Conservation (phyloP, 2,888 invertebrate genomes). For the Drosophila koepferae region DNA sequence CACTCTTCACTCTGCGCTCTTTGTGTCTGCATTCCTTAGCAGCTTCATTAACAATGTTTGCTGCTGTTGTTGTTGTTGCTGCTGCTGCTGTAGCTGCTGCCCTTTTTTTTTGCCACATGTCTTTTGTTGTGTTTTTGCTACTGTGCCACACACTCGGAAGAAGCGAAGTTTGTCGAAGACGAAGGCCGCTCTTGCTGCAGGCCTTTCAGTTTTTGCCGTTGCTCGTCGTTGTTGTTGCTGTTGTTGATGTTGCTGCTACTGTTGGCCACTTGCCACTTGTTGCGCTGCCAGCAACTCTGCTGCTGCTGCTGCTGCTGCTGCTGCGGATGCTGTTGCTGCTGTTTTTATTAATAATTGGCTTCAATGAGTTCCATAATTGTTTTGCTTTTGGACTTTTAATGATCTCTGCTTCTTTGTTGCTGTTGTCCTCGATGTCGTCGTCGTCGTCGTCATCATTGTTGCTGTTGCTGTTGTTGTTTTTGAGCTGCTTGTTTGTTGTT, state of each 20-base stretch:
- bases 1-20: conserved; percentile 35
- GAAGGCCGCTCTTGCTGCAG: conserved; percentile 52
- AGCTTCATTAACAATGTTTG: conserved; percentile 79
- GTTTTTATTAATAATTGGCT: conserved; percentile 83
- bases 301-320: conserved; percentile 15
- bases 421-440: conserved; percentile 9
- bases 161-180: conserved; percentile 28
- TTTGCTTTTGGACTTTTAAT: conserved; percentile 81
- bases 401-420: conserved; percentile 66
- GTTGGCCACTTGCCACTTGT: conserved; percentile 70
- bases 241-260: conserved; percentile 20
- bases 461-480: conserved; percentile 28
- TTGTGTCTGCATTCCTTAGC: conserved; percentile 70
- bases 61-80: conserved; percentile 53
- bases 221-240: conserved; percentile 16
- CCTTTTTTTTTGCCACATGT: conserved; percentile 77
- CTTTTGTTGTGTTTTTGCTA: conserved; percentile 67
- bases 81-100: conserved; percentile 39
- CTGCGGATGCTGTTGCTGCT: conserved; percentile 46
- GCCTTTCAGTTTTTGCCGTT: conserved; percentile 63
- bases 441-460: neutral
- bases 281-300: conserved; percentile 39
- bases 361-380: conserved; percentile 84
- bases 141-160: conserved; percentile 70
- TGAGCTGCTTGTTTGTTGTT: conserved; percentile 28